Evolutionary conservation across 2,113 vertebrate genomes (phyloP).

Genomic region (Pachyramphus minor): DNA sequence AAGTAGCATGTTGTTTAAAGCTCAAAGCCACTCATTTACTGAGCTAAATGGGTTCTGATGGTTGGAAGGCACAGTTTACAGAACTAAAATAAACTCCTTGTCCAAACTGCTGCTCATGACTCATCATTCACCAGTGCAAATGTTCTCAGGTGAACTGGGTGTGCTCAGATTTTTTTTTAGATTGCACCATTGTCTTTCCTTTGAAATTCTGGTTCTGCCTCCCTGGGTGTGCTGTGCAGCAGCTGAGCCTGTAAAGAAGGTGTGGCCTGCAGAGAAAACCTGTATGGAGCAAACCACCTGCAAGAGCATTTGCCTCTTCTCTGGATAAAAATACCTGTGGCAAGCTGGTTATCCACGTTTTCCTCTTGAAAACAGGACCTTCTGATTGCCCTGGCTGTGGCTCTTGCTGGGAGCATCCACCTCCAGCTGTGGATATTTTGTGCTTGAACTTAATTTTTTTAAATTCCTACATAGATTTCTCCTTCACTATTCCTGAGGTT

Average conservation of each 20-base stretch:
- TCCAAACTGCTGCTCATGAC: background rate
- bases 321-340: background rate
- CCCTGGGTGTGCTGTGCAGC: background rate
- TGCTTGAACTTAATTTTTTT: background rate
- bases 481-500: background rate
- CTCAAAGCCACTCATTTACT: background rate
- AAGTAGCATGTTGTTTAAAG: background rate
- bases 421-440: background rate
- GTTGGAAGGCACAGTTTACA: background rate
- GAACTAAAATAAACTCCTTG: conserved; percentile 1
- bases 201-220: conserved; percentile 44
- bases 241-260: background rate
- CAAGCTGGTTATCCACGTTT: background rate
- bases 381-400: background rate
- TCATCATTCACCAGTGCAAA: background rate
- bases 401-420: background rate
- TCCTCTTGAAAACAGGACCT: background rate
- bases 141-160: conserved; percentile 30
- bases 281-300: background rate
- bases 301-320: background rate
- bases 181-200: conserved; percentile 40
- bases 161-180: background rate
- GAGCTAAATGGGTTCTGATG: background rate
- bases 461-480: background rate
- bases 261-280: conserved; percentile 9